Percentiles rank a stretch among this genome's conserved stretches.
Conservation (phyloP, 2,113 vertebrate species). For the Pachycephala philippinensis region DNA sequence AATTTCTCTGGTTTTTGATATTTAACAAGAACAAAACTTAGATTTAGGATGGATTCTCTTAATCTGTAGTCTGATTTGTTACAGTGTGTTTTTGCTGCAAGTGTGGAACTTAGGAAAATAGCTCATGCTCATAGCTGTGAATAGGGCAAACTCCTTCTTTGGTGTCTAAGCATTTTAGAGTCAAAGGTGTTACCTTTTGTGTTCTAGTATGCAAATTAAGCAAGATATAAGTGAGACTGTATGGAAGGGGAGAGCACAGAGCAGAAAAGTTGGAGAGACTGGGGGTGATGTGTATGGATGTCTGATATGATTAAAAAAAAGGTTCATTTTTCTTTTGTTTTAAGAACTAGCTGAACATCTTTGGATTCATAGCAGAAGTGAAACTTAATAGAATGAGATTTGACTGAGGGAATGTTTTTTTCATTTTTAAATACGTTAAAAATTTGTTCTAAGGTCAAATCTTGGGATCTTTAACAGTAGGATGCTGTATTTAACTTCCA, state of each 20-base stretch:
- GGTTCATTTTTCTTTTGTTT: not conserved
- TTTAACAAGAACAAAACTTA: not conserved
- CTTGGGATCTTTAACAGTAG: not conserved
- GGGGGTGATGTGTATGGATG: not conserved
- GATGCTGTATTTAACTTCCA: not conserved
- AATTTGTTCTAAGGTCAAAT: not conserved
- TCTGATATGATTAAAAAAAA: not conserved
- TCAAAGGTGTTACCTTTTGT: not conserved
- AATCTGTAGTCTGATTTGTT: not conserved
- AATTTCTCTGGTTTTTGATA: not conserved
- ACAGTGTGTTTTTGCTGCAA: not conserved
- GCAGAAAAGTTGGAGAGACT: not conserved
- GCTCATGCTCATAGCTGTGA: accelerated
- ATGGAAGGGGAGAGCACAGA: not conserved
- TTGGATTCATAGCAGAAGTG: not conserved
- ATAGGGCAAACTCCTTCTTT: not conserved
- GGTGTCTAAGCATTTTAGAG: not conserved
- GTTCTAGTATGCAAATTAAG: not conserved
- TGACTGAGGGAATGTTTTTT: not conserved
- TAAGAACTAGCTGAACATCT: not conserved
- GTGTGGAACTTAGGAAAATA: not conserved
- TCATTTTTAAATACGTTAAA: not conserved
- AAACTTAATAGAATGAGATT: not conserved
- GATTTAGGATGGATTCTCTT: not conserved
- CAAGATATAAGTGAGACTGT: not conserved